phyloP scores from a whole-genome alignment of 2,113 vertebrate genomes.

The Glareola pratincola region DNA sequence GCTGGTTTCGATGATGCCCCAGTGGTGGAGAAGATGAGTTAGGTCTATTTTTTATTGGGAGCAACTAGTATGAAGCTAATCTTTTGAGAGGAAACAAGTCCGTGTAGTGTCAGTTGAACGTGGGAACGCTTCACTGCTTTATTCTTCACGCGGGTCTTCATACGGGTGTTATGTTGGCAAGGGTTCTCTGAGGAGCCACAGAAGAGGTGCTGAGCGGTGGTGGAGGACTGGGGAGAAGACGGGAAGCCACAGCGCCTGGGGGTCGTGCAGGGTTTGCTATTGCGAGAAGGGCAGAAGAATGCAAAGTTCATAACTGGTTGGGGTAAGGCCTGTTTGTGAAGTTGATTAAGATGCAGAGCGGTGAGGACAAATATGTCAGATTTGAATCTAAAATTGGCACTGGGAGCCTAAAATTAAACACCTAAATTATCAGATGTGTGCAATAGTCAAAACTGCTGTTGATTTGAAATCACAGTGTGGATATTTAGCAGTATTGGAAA shows the following conservation, averaged over 20 bases:
- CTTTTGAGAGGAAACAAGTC: background rate
- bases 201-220: background rate
- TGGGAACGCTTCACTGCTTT: background rate
- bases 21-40: background rate
- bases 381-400: conserved; percentile 2
- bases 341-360: conserved; percentile 33
- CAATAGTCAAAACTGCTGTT: background rate
- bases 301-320: background rate
- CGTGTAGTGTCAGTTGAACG: background rate
- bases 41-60: background rate
- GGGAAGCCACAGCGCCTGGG: background rate
- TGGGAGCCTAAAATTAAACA: conserved; percentile 25
- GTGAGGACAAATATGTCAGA: conserved; percentile 11
- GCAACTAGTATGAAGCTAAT: background rate
- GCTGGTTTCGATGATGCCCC: background rate
- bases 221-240: background rate
- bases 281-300: background rate
- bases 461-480: background rate
- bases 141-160: background rate
- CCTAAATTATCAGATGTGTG: background rate
- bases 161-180: background rate
- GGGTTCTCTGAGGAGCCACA: background rate
- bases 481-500: background rate
- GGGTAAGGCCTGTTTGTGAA: background rate
- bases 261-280: background rate